Percentiles rank a stretch among this genome's conserved stretches.
Evolutionary conservation across 2,888 invertebrate genomes (phyloP).

Genomic region (Orthosia gracilis): DNA sequence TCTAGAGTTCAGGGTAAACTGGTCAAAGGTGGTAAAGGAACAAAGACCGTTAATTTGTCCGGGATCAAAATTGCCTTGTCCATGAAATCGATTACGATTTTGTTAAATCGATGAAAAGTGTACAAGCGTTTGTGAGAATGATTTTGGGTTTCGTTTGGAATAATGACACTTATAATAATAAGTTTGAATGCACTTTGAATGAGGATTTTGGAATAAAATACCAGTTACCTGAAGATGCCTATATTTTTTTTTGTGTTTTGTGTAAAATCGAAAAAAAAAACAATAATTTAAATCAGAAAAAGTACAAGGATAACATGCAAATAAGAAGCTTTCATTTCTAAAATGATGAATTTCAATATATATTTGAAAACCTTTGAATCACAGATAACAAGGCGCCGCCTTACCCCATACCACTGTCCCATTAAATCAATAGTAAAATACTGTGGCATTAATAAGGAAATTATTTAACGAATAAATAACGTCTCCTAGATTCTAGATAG

Average conservation of each 20-base stretch:
- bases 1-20: conserved; percentile 60
- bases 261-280: neutral
- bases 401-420: neutral
- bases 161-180: conserved; percentile 37
- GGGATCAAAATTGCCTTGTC: conserved; percentile 74
- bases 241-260: neutral
- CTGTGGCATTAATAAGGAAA: conserved; percentile 62
- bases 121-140: conserved; percentile 18
- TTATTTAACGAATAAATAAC: conserved; percentile 59
- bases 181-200: conserved; percentile 38
- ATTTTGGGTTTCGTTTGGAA: conserved; percentile 30
- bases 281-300: too few relatives aligned
- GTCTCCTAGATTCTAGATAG: conserved; percentile 13
- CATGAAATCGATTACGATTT: conserved; percentile 75
- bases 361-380: conserved; percentile 4
- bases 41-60: conserved; percentile 76
- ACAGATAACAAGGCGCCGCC: neutral
- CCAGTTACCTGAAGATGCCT: neutral
- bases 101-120: conserved; percentile 50
- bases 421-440: conserved; percentile 39
- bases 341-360: too few relatives aligned
- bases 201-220: neutral
- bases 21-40: conserved; percentile 67
- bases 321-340: neutral
- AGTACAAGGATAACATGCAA: neutral